phyloP scores from a whole-genome alignment of 2,888 invertebrate genomes.

The Synergus japonicus region DNA sequence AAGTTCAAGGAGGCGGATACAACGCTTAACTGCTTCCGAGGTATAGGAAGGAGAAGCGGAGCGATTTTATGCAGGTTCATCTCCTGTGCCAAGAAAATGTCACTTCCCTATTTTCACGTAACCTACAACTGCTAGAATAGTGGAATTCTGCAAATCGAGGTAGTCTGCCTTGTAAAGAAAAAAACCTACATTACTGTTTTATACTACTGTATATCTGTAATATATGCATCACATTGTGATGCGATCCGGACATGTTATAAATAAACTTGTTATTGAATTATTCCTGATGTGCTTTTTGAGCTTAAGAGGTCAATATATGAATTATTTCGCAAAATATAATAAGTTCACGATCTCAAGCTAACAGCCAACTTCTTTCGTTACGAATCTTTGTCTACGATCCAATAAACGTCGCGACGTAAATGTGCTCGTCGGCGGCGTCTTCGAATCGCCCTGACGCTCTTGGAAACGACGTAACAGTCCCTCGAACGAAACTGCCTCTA shows the following conservation, averaged over 20 bases:
- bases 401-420: constrained; percentile 68
- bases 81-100: constrained; percentile 54
- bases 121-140: constrained; percentile 47
- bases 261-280: too few relatives aligned
- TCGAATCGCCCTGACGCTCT: constrained; percentile 59
- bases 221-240: too few relatives aligned
- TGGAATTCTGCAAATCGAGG: neutral
- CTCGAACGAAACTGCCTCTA: constrained; percentile 46
- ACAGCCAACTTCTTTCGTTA: constrained; percentile 16
- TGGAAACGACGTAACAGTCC: constrained; percentile 48
- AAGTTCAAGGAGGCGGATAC: constrained; percentile 37
- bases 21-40: constrained; percentile 42
- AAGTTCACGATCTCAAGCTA: neutral
- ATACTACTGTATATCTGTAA: too few relatives aligned
- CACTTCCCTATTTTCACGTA: constrained; percentile 49
- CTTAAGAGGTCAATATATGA: too few relatives aligned
- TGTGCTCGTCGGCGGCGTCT: constrained; percentile 56
- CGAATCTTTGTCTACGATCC: constrained; percentile 59
- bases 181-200: neutral
- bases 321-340: neutral
- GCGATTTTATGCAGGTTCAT: constrained; percentile 53
- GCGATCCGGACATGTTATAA: too few relatives aligned
- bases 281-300: neutral
- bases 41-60: constrained; percentile 49
- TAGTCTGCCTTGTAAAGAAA: neutral